phyloP scores from a whole-genome alignment of 1,140 invertebrate species.

The Bradynema listronoti region DNA sequence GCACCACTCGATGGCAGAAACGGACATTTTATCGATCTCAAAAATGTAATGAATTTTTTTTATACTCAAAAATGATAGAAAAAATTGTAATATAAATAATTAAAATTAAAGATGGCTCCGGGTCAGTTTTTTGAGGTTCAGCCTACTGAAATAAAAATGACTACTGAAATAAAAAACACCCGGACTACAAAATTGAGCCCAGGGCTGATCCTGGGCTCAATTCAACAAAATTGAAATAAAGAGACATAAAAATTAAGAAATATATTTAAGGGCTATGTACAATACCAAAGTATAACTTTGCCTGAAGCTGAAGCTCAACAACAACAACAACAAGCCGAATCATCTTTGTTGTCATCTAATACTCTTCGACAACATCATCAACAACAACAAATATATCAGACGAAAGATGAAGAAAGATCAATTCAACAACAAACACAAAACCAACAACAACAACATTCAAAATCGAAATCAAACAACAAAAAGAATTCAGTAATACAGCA shows the following conservation, averaged over 20 bases:
- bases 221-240: neutral
- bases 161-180: neutral
- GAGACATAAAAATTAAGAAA: neutral
- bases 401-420: constrained; percentile 17
- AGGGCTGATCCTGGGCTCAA: neutral
- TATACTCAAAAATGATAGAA: neutral
- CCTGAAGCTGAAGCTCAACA: too few species aligned
- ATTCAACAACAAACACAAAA: constrained; percentile 9
- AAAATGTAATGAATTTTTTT: neutral
- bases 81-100: neutral
- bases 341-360: neutral
- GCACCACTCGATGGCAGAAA: neutral
- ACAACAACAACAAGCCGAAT: constrained; percentile 3
- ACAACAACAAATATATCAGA: constrained; percentile 4
- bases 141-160: too few species aligned
- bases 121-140: too few species aligned
- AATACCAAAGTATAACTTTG: too few species aligned
- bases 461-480: constrained; percentile 12
- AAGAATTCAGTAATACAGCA: constrained; percentile 10
- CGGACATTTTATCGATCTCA: neutral
- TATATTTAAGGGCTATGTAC: neutral
- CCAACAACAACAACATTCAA: neutral
- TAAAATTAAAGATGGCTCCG: neutral
- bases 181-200: neutral
- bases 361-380: neutral